These are phyloP conservation scores for Mus pahari DNA, from an alignment of 2,113 vertebrate genomes.

Conservation along the genomic window DNA sequence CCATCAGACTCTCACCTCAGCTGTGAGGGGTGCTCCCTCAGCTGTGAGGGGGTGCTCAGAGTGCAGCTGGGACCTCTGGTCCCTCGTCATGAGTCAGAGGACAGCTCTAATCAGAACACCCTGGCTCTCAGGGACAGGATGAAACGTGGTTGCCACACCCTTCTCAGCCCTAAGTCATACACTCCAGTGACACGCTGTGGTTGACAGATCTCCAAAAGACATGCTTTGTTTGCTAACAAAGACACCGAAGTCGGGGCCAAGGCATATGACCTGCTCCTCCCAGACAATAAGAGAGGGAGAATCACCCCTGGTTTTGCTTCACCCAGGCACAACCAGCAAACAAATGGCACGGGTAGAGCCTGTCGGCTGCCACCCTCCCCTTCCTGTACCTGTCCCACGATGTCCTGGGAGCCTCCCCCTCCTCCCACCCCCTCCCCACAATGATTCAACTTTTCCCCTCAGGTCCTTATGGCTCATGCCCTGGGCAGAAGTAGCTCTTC, in stretches of 20 bases:
- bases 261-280: background rate
- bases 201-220: background rate
- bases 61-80: too few species aligned
- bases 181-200: background rate
- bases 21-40: background rate
- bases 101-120: background rate
- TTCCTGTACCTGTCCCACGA: too few species aligned
- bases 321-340: background rate
- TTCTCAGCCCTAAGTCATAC: background rate
- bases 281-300: background rate
- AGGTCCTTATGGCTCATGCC: background rate
- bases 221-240: conserved; percentile 30
- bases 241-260: background rate
- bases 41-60: background rate
- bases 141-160: background rate
- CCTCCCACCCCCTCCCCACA: background rate
- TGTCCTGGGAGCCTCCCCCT: background rate
- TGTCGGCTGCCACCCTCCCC: accelerated
- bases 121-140: background rate
- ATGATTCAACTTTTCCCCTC: conserved; percentile 27
- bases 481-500: background rate
- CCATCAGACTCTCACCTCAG: too few species aligned
- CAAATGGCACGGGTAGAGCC: background rate
- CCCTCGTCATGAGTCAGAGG: background rate
- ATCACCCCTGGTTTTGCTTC: background rate